Percentiles rank a stretch among this genome's conserved stretches.
phyloP scores from a whole-genome alignment of 1,140 invertebrate genomes.

The Nylanderia fulva region DNA sequence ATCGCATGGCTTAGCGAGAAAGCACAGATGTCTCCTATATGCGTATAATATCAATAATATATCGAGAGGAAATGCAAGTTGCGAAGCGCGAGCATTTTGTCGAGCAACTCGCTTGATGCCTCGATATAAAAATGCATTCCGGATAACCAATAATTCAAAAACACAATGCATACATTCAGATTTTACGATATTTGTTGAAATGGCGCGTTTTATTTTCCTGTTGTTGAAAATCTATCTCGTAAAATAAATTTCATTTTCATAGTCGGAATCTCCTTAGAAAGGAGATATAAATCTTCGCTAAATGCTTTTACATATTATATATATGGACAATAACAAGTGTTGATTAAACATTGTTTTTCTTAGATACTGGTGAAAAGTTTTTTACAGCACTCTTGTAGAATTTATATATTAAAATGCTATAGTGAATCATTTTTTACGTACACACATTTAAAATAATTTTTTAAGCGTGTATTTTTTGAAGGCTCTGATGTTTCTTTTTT shows the following conservation, averaged over 20 bases:
- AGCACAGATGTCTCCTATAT: slow-evolving; percentile 29
- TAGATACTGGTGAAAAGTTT: neutral
- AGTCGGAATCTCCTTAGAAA: neutral
- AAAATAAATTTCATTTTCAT: neutral
- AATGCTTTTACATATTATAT: neutral
- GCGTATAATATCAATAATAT: slow-evolving; percentile 68
- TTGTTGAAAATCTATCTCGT: neutral
- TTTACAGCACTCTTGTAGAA: neutral
- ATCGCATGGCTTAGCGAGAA: slow-evolving; percentile 15
- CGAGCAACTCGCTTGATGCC: slow-evolving; percentile 42
- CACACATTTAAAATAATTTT: neutral
- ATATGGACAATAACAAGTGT: too few species aligned
- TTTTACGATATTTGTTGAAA: neutral
- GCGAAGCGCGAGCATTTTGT: slow-evolving; percentile 55
- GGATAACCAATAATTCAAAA: slow-evolving; percentile 36
- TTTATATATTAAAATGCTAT: too few species aligned
- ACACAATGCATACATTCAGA: neutral
- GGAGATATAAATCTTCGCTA: neutral
- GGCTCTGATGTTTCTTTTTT: neutral
- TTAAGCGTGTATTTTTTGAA: neutral
- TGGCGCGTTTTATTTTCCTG: neutral
- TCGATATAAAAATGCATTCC: slow-evolving; percentile 2
- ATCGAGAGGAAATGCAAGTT: slow-evolving; percentile 16
- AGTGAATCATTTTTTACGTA: too few species aligned
- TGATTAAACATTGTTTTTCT: neutral